Base-by-base conservation (phyloP, 2,888 invertebrate species). In the Ophioninae sp. region DNA sequence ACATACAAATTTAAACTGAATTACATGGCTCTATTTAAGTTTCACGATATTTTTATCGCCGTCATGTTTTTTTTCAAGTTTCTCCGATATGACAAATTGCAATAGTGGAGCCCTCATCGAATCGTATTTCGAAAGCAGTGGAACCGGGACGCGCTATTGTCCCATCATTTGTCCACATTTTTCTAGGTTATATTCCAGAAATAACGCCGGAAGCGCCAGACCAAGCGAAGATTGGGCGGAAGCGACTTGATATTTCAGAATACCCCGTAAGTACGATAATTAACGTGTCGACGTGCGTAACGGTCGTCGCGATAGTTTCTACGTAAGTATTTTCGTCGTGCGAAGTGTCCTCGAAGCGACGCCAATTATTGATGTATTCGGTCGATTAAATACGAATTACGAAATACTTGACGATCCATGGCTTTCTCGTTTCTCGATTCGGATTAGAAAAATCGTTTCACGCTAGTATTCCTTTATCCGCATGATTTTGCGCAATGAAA, bases 401-500 rank as follows among this genome's bases (percentile, higher is more conserved):
- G 17, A 51, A 51, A 51, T 6, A 13, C 13, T 51, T 17, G 17
- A 51, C 51, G 51, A 41, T 9, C 9, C 41, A 51, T 13, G 13
- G 17, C 51, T 51, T 10, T 51, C 17, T 51, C 17, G 51, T 13
- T 13, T 13, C 51, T 51, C 17, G 6, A 3, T 44, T 44, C 44
- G 6, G 51, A 51, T 51, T 17, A 17, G 51, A 51, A 51, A 51
- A 51, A 51, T 51, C 6, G 6, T 17, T 51, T 17, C 51, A 17
- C 51, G 51, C 2, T 23, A 22, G 2, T 51, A 51, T 68, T 68
- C 51, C 51, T 23, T 51, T n/a, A 68, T 23, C 17, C 68, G 44
- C 23, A 22, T n/a, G 41, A 17, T 64, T 69, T 69, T 65, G 58
- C 44, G 65, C 78, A 65, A 72, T 59, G 58, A 65, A 56, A 59